phyloP scores from a whole-genome alignment of 2,113 vertebrate species.

The Podocnemis expansa region DNA sequence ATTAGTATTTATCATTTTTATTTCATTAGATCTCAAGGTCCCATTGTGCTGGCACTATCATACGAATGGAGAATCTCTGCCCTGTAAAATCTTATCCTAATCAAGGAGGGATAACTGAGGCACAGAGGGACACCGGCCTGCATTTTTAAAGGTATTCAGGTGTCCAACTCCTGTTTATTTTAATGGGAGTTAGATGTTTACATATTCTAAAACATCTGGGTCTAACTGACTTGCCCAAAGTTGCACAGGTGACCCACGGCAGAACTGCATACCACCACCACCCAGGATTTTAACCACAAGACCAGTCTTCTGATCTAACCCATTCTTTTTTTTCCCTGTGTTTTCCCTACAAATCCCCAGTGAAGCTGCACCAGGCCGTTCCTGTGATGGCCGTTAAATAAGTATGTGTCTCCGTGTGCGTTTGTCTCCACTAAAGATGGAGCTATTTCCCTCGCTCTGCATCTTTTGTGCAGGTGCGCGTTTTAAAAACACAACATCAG shows the following conservation, averaged over 20 bases:
- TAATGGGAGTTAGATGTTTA: neutral
- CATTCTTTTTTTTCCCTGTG: neutral
- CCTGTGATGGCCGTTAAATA: slow-evolving; percentile 63
- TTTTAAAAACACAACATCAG: slow-evolving; percentile 78
- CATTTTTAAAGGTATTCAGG: neutral
- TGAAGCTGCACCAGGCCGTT: slow-evolving; percentile 30
- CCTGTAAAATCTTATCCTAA: accelerated
- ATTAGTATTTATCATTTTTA: slow-evolving; percentile 58
- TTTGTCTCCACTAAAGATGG: slow-evolving; percentile 59
- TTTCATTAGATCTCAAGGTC: neutral
- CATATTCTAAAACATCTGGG: neutral
- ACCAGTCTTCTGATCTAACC: neutral
- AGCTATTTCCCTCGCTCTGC: slow-evolving; percentile 70
- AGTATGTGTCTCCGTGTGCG: neutral
- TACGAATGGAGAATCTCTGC: neutral
- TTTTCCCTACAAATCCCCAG: slow-evolving; percentile 19
- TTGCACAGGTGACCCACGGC: neutral
- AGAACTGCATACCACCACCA: accelerated
- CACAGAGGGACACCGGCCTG: neutral
- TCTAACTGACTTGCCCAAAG: neutral
- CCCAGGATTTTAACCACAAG: neutral
- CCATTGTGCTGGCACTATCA: neutral
- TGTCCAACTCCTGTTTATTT: neutral
- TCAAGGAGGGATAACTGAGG: neutral
- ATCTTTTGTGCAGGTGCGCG: slow-evolving; percentile 75